These are phyloP conservation scores for Drosophila tristis DNA, from an alignment of 1,140 invertebrate species.

Conservation along the genomic window DNA sequence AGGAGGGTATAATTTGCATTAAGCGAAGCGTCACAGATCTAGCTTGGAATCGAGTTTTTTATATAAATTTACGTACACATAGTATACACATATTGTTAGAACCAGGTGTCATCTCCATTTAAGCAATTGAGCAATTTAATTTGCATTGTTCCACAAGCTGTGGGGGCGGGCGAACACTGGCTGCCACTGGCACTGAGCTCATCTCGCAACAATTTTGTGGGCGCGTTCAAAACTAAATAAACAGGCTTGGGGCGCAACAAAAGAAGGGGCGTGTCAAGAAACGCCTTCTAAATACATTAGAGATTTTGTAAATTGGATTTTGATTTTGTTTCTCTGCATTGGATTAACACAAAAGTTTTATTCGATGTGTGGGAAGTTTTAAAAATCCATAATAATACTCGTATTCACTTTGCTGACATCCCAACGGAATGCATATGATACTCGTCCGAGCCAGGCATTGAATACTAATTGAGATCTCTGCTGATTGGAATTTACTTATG, in stretches of 20 bases:
- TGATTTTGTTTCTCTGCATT: slow-evolving; percentile 56
- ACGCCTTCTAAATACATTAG: slow-evolving; percentile 62
- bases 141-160: slow-evolving; percentile 57
- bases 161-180: slow-evolving; percentile 52
- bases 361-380: slow-evolving; percentile 59
- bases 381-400: slow-evolving; percentile 11
- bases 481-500: slow-evolving; percentile 61
- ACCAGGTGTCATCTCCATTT: slow-evolving; percentile 79
- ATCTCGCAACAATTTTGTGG: slow-evolving; percentile 75
- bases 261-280: slow-evolving; percentile 22
- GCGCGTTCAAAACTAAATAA: slow-evolving; percentile 50
- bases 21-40: slow-evolving; percentile 32
- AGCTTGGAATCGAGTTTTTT: slow-evolving; percentile 37
- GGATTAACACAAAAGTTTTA: slow-evolving; percentile 66
- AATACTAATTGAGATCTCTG: slow-evolving; percentile 18
- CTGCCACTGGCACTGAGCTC: slow-evolving; percentile 55
- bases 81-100: slow-evolving; percentile 43
- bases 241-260: slow-evolving; percentile 3
- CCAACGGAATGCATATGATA: slow-evolving; percentile 26
- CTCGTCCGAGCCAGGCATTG: neutral
- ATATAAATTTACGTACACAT: slow-evolving; percentile 2
- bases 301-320: slow-evolving; percentile 43
- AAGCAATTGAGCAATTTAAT: slow-evolving; percentile 69
- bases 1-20: slow-evolving; percentile 42
- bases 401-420: neutral